Evolutionary conservation across 2,888 invertebrate genomes (phyloP), one percentile per base, ranked within the genome.

Genomic region (Serrognathus titanus): DNA sequence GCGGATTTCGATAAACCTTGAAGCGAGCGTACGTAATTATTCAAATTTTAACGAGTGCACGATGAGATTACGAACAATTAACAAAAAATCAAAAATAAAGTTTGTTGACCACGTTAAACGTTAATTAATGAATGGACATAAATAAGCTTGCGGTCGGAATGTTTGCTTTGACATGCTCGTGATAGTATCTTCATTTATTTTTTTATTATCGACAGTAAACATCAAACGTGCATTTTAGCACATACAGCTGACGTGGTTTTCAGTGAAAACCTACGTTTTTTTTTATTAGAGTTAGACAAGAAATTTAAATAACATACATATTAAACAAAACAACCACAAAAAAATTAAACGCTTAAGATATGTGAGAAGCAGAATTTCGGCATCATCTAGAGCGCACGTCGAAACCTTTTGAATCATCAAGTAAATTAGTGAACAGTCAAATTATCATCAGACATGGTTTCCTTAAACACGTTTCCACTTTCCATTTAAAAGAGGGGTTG

Each of bases 1-100:
- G 36, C 13, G 48, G 24, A 35, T 24, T 24, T n/a, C 48, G 48
- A 48, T 48, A 10, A 35, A 48, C 48, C 48, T 48, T 48, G 48
- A 48, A 48, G 35, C 36, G 11, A 46, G 7, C 36, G 40, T 1
- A 40, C 11, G 11, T 40, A 12, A 12, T 40, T 40, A 40, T 40
- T 40, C 11, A 12, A 12, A 12, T 40, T 40, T 12, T 12, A 16
- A 16, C 16, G 16, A 16, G 16, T 40, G 40, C 12, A 12, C 11
- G 40, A 9, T 9, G 12, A 35, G 36, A n/a, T 12, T n/a, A n/a
- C 35, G 24, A 31, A 31, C 24, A 6, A 31, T 31, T 31, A 31
- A 31, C 20, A 31, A 31, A 31, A 31, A 31, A 31, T 31, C 4
- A 31, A 31, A 31, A 31, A 31, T 35, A 48, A 48, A 48, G 48